These are phyloP conservation scores for Xiphydria camelus DNA, from an alignment of 2,888 invertebrate species.

Conservation along the genomic window DNA sequence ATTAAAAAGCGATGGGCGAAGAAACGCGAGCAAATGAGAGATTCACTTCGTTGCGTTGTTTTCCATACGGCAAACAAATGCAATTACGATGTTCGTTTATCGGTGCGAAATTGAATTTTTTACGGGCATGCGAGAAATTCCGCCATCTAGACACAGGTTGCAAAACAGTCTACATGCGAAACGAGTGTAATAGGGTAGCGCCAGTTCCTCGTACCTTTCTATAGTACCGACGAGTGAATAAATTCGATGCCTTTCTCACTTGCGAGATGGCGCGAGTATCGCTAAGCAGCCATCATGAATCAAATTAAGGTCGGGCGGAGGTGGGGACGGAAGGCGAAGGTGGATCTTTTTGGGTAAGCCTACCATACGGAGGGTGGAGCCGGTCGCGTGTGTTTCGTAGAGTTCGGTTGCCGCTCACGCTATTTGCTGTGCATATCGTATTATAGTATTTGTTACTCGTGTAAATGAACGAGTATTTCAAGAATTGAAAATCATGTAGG, in stretches of 20 bases:
- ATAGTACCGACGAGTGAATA: neutral
- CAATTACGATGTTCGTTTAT: neutral
- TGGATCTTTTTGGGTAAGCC: conserved; percentile 37
- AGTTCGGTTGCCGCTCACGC: no score
- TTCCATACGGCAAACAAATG: no score
- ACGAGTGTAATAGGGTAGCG: neutral
- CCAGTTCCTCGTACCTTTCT: neutral
- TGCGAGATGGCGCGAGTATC: conserved; percentile 31
- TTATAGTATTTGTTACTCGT: no score
- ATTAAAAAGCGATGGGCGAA: neutral
- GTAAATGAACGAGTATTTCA: no score
- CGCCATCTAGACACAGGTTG: neutral
- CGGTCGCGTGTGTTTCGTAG: no score
- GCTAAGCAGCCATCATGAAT: conserved; percentile 50
- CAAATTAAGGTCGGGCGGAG: conserved; percentile 29
- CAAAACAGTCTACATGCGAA: neutral
- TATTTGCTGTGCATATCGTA: no score
- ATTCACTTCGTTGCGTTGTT: neutral
- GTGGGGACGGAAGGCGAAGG: conserved; percentile 36
- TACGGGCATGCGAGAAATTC: neutral
- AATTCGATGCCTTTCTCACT: neutral
- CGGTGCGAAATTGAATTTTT: neutral
- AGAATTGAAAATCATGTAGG: no score
- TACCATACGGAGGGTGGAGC: conserved; percentile 44
- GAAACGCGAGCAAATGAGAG: neutral